Evolutionary conservation across 2,113 vertebrate species (phyloP).

Genomic region (Platichthys stellatus): DNA sequence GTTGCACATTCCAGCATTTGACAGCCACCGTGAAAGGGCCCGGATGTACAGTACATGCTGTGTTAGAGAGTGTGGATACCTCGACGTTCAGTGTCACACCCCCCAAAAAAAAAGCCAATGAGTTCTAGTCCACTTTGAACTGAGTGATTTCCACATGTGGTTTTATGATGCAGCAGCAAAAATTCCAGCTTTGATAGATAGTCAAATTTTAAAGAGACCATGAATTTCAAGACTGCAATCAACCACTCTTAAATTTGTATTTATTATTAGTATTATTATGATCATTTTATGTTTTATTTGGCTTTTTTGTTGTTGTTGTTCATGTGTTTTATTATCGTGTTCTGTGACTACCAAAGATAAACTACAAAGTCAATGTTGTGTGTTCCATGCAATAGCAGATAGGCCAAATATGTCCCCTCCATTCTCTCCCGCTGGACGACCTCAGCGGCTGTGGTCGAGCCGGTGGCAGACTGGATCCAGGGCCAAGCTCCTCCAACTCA

Average conservation of each 20-base stretch:
- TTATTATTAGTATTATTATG: slow-evolving; percentile 78
- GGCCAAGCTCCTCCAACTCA: slow-evolving; percentile 44
- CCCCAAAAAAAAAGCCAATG: slow-evolving; percentile 52
- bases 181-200: slow-evolving; percentile 20
- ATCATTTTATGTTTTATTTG: slow-evolving; percentile 77
- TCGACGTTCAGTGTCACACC: slow-evolving; percentile 74
- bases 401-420: slow-evolving; percentile 98
- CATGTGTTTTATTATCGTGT: slow-evolving; percentile 83
- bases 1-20: slow-evolving; percentile 75
- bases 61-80: slow-evolving; percentile 21
- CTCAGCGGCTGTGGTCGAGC: slow-evolving; percentile 74
- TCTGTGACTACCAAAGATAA: slow-evolving; percentile 99
- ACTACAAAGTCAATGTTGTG: slow-evolving; percentile 92
- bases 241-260: slow-evolving; percentile 81
- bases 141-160: background rate
- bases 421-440: slow-evolving; percentile 85
- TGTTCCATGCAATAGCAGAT: slow-evolving; percentile 97
- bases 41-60: slow-evolving; percentile 44
- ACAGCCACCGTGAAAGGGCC: slow-evolving; percentile 51
- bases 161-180: slow-evolving; percentile 22
- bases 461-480: slow-evolving; percentile 39
- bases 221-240: slow-evolving; percentile 79
- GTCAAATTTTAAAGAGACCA: slow-evolving; percentile 57
- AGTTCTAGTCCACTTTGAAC: slow-evolving; percentile 17
- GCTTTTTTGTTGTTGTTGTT: slow-evolving; percentile 65